A percentile compares a stretch with the other conserved stretches of the same genome.
Evolutionary conservation across 2,113 vertebrate species (phyloP).

Genomic region (Pituophis catenifer): DNA sequence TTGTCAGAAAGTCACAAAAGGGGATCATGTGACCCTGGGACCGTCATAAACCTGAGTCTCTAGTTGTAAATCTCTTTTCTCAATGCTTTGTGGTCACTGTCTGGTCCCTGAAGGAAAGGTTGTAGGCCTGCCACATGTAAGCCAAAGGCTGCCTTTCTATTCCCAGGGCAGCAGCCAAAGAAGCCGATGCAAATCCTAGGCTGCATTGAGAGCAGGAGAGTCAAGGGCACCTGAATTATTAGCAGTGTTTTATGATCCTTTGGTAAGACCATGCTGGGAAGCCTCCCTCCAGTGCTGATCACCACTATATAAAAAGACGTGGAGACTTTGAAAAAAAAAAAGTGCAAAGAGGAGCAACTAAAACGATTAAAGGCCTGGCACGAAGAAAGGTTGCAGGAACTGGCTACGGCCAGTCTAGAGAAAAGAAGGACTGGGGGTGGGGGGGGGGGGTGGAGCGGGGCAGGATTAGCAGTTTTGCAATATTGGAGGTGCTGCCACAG

Average conservation of each 20-base stretch:
- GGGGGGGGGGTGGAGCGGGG: no score
- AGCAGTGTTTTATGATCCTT: no score
- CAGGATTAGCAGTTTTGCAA: neutral
- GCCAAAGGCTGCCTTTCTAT: neutral
- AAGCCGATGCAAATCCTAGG: neutral
- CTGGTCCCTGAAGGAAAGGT: neutral
- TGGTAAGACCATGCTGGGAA: neutral
- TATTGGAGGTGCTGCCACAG: neutral
- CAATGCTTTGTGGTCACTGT: neutral
- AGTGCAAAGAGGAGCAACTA: neutral
- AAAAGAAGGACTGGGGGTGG: neutral
- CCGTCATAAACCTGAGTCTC: rapidly evolving
- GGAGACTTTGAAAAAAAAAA: neutral
- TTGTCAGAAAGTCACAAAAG: no score
- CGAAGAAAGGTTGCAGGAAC: neutral
- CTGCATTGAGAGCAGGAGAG: neutral
- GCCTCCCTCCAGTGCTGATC: neutral
- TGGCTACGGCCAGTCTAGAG: neutral
- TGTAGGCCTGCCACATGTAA: neutral
- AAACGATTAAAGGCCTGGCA: neutral
- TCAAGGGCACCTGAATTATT: neutral
- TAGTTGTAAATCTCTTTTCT: neutral
- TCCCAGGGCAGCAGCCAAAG: neutral
- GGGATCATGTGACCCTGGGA: neutral
- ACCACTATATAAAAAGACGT: neutral